These are phyloP conservation scores for Oxygymnocypris stewartii DNA, from an alignment of 2,113 vertebrate genomes.

Conservation along the genomic window DNA sequence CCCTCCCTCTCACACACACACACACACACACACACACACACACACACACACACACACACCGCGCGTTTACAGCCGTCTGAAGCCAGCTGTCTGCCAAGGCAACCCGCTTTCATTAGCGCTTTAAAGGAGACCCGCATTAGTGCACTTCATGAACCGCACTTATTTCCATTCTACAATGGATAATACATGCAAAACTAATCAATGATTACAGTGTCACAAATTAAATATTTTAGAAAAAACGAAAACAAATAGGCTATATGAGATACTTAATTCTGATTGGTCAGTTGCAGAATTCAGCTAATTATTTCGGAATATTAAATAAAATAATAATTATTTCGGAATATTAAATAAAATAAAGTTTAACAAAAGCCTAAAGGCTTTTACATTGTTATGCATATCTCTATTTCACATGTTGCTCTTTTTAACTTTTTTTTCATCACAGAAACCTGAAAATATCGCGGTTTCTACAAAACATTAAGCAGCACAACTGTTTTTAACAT, in stretches of 20 bases:
- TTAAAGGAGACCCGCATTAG: slow-evolving; percentile 21
- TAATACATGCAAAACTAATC: not conserved
- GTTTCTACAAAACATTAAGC: not conserved
- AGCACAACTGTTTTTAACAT: not conserved
- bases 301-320: not conserved
- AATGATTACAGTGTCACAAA: not conserved
- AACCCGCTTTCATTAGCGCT: slow-evolving; percentile 14
- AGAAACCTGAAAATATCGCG: not conserved
- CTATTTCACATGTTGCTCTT: not conserved
- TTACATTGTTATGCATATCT: not conserved
- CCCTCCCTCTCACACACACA: too few species aligned
- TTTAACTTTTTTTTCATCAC: not conserved
- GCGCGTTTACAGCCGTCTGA: not conserved
- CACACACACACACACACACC: not conserved
- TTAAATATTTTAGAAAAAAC: not conserved
- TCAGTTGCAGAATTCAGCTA: not conserved
- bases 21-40: too few species aligned
- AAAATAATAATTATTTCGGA: not conserved
- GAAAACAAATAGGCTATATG: not conserved
- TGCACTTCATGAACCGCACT: not conserved
- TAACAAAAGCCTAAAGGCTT: not conserved
- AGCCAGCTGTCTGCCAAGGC: slow-evolving; percentile 20
- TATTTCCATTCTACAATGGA: too few species aligned
- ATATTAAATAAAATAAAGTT: not conserved
- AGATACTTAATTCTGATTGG: not conserved